Conservation (phyloP, 2,888 invertebrate species). For the Dryomyza anilis region DNA sequence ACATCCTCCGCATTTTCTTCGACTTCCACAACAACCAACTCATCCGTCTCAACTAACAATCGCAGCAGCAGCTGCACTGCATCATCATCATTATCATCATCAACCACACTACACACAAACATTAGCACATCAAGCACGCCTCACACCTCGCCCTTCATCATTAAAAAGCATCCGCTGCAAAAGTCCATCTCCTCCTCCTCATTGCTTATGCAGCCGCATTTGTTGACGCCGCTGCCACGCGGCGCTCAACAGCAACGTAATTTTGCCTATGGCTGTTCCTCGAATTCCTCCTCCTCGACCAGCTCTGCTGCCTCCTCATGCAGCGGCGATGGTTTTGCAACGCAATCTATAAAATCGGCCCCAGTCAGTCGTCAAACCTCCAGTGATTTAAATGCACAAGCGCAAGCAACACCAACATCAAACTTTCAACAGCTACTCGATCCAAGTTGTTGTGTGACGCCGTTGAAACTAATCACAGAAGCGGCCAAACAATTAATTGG, state of each 20-base stretch:
- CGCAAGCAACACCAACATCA: not conserved
- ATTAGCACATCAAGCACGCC: no score
- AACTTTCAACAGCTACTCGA: conserved; percentile 38
- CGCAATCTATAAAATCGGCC: conserved; percentile 41
- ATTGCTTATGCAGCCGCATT: conserved; percentile 33
- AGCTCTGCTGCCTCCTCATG: conserved; percentile 17
- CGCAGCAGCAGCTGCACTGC: not conserved
- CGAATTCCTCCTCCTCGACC: conserved; percentile 3
- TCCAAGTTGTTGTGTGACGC: conserved; percentile 45
- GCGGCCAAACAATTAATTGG: conserved; percentile 42
- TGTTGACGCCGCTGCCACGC: not conserved
- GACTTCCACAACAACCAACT: no score
- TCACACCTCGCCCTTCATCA: conserved; percentile 37
- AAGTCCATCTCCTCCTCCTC: conserved; percentile 59
- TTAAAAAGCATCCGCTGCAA: conserved; percentile 47
- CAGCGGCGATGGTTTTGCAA: conserved; percentile 39
- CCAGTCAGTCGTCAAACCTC: conserved; percentile 54
- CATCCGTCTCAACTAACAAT: conserved; percentile 29
- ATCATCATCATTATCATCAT: conserved; percentile 28
- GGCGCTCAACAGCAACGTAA: conserved; percentile 15
- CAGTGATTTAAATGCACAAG: conserved; percentile 40
- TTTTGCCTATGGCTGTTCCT: no score
- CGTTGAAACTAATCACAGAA: conserved; percentile 46
- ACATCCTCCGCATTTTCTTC: conserved; percentile 30
- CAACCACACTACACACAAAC: conserved; percentile 24